Base-by-base conservation (phyloP, 30 jellyfish, hydroid and myxozoan species). In the Nemopilema nomurai region DNA sequence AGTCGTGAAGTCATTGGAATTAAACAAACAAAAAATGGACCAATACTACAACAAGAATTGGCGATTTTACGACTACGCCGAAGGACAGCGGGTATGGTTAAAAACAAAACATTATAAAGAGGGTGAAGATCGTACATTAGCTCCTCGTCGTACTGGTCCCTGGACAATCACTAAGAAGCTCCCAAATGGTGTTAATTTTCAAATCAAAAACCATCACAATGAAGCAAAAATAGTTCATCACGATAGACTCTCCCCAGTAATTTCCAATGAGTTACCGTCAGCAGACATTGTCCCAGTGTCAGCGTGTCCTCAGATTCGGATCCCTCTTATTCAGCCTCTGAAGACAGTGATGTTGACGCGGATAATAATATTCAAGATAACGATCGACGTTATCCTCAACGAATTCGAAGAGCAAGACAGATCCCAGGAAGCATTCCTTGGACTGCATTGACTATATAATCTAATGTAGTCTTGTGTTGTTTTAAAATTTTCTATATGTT, bases 101-200 rank as follows among this genome's bases (percentile, higher is more conserved):
- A 41, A 41, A 41, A 41, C 57, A 3, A 82, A 77, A 27, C 87
- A 53, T 25, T 52, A 63, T 51, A 78, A 78, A 31, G 3, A 80
- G 8, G 88, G 80, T 21, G 92, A 70, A 30, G 71, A 83, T 52
- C 79, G 92, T 6, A 70, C 51, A 31, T 27, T 82, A 69, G 80
- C 92, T 9, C 91, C 86, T 16, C 74, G 91, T 33, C 51, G 85
- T 50, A 32, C 49, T 32, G 86, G 86, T n/a, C 92, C 86, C 3
- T 85, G 94, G 94, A 64, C 74, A 22, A 83, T 74, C 23, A 22
- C 51, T 17, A 51, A 74, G 33, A 74, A 85, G 69, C 67, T 74
- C 32, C 89, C 89, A 20, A 85, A 85, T 75, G 89, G 94, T 19
- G 94, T 73, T 21, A 85, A 85, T 74, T 85, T 85, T 20, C 30